A percentile compares a stretch with the other conserved stretches of the same genome.
Evolutionary conservation across 2,113 vertebrate genomes (phyloP).

Genomic region (Aphyosemion australe): DNA sequence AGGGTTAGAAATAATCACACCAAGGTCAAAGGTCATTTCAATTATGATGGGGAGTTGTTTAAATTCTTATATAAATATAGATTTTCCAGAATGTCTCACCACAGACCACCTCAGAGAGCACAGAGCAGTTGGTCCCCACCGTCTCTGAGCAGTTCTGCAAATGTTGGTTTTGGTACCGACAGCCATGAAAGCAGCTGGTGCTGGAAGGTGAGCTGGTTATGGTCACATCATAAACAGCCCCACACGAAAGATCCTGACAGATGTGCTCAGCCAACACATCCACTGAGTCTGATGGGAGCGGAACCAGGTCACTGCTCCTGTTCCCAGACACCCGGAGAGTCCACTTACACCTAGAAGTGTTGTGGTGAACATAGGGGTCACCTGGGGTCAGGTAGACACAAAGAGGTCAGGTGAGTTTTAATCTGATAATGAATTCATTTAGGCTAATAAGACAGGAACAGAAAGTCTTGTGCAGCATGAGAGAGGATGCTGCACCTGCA

Average conservation of each 20-base stretch:
- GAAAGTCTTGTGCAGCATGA: too few species aligned
- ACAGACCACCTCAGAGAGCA: conserved; percentile 43
- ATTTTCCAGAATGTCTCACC: conserved; percentile 36
- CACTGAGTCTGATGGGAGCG: conserved; percentile 4
- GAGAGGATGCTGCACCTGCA: conserved; percentile 66
- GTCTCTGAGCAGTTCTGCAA: conserved; percentile 63
- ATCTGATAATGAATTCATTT: too few species aligned
- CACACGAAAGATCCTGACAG: conserved; percentile 59
- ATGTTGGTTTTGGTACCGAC: conserved; percentile 34
- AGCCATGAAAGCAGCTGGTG: conserved; percentile 55
- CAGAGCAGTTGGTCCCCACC: conserved; percentile 20
- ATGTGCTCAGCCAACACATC: conserved; percentile 17
- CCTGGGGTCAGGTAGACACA: conserved; percentile 13
- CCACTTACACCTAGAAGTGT: conserved; percentile 43
- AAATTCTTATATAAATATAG: not conserved
- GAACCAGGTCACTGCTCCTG: conserved; percentile 2
- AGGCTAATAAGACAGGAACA: too few species aligned
- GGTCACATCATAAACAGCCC: not conserved
- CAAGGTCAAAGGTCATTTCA: not conserved
- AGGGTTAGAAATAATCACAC: not conserved
- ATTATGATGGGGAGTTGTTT: not conserved
- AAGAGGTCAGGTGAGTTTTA: not conserved
- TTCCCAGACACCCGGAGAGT: conserved; percentile 38
- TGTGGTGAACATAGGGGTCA: conserved; percentile 33
- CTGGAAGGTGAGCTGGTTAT: not conserved